Evolutionary conservation across 2,888 invertebrate species (phyloP).

Genomic region (Auanema sp.): DNA sequence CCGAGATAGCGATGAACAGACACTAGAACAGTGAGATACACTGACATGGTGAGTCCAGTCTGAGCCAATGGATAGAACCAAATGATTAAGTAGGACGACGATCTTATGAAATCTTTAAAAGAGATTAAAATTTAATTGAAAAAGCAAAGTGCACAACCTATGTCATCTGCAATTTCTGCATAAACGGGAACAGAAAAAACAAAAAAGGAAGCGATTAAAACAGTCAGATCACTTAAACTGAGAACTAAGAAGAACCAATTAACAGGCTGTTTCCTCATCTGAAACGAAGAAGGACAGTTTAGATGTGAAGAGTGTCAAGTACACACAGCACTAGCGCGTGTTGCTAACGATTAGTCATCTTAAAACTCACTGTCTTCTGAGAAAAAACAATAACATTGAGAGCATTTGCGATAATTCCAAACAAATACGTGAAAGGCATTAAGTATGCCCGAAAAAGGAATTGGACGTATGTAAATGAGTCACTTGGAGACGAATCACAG

Average conservation of each 20-base stretch:
- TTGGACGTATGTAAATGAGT: constrained; percentile 40
- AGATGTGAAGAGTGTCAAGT: neutral
- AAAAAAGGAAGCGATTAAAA: constrained; percentile 53
- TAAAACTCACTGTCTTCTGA: constrained; percentile 39
- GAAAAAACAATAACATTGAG: constrained; percentile 53
- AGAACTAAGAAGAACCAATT: constrained; percentile 55
- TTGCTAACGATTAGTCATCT: neutral
- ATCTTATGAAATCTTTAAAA: constrained; percentile 6
- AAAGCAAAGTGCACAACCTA: constrained; percentile 16
- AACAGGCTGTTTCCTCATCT: constrained; percentile 56
- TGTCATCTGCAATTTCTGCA: constrained; percentile 39
- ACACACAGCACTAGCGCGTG: too few relatives aligned
- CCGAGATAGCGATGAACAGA: constrained; percentile 57
- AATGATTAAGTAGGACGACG: constrained; percentile 31
- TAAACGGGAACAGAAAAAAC: constrained; percentile 55
- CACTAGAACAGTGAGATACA: constrained; percentile 57
- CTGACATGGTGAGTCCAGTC: constrained; percentile 49
- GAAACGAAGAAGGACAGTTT: constrained; percentile 5
- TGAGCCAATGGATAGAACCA: constrained; percentile 53
- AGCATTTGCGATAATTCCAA: constrained; percentile 53
- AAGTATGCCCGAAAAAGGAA: constrained; percentile 53
- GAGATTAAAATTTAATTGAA: constrained; percentile 6
- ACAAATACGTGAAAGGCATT: constrained; percentile 52
- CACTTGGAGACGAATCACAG: constrained; percentile 17
- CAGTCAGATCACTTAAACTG: constrained; percentile 45